phyloP scores from a whole-genome alignment of 1,140 invertebrate species.

The Drosophila lacertosa region DNA sequence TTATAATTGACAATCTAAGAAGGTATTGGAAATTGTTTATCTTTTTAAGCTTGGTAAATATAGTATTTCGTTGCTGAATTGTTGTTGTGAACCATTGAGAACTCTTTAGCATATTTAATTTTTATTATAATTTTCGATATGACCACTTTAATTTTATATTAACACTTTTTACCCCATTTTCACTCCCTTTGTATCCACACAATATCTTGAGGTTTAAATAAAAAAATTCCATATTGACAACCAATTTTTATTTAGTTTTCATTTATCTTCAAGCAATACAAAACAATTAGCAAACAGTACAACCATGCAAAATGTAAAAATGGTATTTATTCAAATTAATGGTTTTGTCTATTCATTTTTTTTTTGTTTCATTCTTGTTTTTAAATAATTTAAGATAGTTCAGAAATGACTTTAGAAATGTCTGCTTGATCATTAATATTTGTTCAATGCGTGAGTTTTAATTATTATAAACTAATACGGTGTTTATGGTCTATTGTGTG shows the following conservation, averaged over 20 bases:
- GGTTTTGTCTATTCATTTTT: no score
- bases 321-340: neutral
- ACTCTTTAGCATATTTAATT: no score
- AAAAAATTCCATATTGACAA: conserved; percentile 8
- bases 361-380: neutral
- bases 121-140: no score
- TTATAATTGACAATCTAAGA: no score
- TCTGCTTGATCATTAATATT: conserved; percentile 8
- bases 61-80: no score
- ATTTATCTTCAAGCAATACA: conserved; percentile 26
- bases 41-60: no score
- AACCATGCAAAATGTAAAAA: conserved; percentile 4
- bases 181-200: no score
- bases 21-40: no score
- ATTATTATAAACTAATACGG: conserved; percentile 41
- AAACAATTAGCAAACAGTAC: conserved; percentile 29
- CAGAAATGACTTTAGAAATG: conserved; percentile 1
- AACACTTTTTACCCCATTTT: conserved; percentile 77
- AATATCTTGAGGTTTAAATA: neutral
- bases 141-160: no score
- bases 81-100: no score
- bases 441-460: conserved; percentile 16
- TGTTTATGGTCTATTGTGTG: conserved; percentile 24
- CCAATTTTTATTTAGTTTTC: conserved; percentile 37
- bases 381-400: conserved; percentile 18